Percentiles rank a stretch among this genome's conserved stretches.
phyloP scores from a whole-genome alignment of 2,888 invertebrate species.

The Eupithecia subumbrata region DNA sequence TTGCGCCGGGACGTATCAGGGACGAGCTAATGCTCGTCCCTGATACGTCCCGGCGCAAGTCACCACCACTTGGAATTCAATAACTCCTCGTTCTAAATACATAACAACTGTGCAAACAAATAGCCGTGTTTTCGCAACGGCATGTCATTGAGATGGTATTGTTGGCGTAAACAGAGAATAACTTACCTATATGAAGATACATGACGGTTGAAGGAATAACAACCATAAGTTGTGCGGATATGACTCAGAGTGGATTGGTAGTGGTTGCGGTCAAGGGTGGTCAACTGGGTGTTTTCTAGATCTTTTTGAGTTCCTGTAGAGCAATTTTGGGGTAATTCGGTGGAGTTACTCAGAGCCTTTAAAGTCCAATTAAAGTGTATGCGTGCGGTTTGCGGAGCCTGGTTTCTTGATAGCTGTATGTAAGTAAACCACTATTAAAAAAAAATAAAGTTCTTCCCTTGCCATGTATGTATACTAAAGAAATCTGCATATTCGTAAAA shows the following conservation, averaged over 20 bases:
- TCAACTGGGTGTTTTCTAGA: not conserved
- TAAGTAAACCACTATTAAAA: too few relatives aligned
- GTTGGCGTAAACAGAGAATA: conserved; percentile 15
- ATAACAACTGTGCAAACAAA: conserved; percentile 43
- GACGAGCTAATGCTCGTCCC: too few relatives aligned
- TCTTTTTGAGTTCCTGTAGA: not conserved
- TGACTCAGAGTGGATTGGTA: not conserved
- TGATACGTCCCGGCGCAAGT: not conserved
- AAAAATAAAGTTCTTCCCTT: too few relatives aligned
- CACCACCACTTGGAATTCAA: conserved; percentile 35
- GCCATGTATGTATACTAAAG: too few relatives aligned
- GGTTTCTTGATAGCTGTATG: too few relatives aligned
- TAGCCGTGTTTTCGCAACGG: conserved; percentile 29
- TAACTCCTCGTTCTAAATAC: conserved; percentile 40
- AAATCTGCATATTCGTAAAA: too few relatives aligned
- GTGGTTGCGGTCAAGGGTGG: not conserved
- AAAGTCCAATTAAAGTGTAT: too few relatives aligned
- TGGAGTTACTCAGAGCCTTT: too few relatives aligned
- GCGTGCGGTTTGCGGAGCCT: too few relatives aligned
- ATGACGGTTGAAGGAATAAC: not conserved
- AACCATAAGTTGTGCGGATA: not conserved
- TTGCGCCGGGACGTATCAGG: too few relatives aligned
- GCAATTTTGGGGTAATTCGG: too few relatives aligned
- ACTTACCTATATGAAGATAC: conserved; percentile 4
- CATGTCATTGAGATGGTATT: conserved; percentile 25